These are phyloP conservation scores for Oscheius myriophilus DNA, from an alignment of 2,888 invertebrate genomes.

Conservation along the genomic window DNA sequence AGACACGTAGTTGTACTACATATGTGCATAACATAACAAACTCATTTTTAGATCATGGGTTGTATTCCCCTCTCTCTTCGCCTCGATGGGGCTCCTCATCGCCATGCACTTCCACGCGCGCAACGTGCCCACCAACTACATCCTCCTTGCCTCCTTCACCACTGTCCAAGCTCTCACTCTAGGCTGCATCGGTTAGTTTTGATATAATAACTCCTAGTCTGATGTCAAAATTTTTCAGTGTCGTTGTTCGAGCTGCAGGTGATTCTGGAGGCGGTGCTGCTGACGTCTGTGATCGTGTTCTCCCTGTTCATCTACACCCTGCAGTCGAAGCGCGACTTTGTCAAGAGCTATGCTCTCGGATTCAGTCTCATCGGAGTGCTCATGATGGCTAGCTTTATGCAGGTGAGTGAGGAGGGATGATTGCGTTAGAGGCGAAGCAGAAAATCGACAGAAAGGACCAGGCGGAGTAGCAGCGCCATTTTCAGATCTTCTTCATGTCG, in stretches of 20 bases:
- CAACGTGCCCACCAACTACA: conserved; percentile 83
- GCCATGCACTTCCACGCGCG: conserved; percentile 81
- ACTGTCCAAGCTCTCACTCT: conserved; percentile 82
- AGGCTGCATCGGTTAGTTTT: conserved; percentile 77
- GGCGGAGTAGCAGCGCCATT: no score
- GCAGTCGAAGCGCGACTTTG: conserved; percentile 86
- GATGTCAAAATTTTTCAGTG: conserved; percentile 72
- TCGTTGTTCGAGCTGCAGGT: conserved; percentile 82
- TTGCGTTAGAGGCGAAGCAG: neutral
- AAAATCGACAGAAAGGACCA: no score
- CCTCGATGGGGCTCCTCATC: conserved; percentile 78
- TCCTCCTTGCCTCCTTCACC: conserved; percentile 82
- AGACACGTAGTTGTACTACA: no score
- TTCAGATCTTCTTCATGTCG: conserved; percentile 81
- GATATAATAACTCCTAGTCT: neutral
- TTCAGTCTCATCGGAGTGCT: conserved; percentile 74
- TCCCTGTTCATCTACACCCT: conserved; percentile 85
- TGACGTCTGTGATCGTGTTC: conserved; percentile 76
- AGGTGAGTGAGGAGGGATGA: conserved; percentile 68
- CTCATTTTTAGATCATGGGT: conserved; percentile 72
- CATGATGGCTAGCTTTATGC: conserved; percentile 80
- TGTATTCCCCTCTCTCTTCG: conserved; percentile 71
- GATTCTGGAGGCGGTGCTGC: conserved; percentile 82
- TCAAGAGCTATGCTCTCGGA: conserved; percentile 77
- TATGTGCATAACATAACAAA: no score